Percentiles rank a stretch among this genome's conserved stretches.
phyloP scores from a whole-genome alignment of 2,888 invertebrate species.

The Thecocarcelia acutangulata region DNA sequence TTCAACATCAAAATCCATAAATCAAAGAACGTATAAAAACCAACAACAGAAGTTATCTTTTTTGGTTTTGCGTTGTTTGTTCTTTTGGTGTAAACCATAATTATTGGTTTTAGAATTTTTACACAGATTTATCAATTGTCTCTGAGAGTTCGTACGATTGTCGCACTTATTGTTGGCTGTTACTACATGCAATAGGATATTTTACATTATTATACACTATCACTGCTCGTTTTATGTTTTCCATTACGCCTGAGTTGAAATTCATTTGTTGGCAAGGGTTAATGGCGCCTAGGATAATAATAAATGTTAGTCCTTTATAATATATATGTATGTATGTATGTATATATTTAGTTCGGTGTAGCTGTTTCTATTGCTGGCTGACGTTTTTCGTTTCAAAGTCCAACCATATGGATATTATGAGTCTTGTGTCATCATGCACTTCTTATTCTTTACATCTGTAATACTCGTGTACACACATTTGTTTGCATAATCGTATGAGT shows the following conservation, averaged over 20 bases:
- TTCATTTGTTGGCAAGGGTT: slow-evolving; percentile 64
- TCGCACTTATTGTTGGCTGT: slow-evolving; percentile 27
- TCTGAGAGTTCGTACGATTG: neutral
- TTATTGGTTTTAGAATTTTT: slow-evolving; percentile 54
- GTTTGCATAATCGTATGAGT: neutral
- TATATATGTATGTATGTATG: too few species aligned
- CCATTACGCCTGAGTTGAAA: slow-evolving; percentile 49
- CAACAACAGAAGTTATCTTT: slow-evolving; percentile 6
- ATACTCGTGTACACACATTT: slow-evolving; percentile 42
- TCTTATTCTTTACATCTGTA: slow-evolving; percentile 36
- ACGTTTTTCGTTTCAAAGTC: slow-evolving; percentile 32
- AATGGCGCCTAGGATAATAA: slow-evolving; percentile 60
- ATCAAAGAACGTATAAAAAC: slow-evolving; percentile 20
- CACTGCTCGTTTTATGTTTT: slow-evolving; percentile 26
- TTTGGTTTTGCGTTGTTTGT: neutral
- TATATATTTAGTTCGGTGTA: neutral
- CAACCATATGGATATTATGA: slow-evolving; percentile 60
- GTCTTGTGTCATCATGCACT: slow-evolving; percentile 60
- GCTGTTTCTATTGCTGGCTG: neutral
- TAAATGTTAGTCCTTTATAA: slow-evolving; percentile 44
- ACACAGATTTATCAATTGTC: slow-evolving; percentile 49
- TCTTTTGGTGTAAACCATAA: slow-evolving; percentile 44
- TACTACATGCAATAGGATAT: slow-evolving; percentile 23
- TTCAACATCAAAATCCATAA: slow-evolving; percentile 28
- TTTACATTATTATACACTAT: slow-evolving; percentile 52